These are phyloP conservation scores for Aix galericulata DNA, from an alignment of 2,113 vertebrate species.

Conservation along the genomic window DNA sequence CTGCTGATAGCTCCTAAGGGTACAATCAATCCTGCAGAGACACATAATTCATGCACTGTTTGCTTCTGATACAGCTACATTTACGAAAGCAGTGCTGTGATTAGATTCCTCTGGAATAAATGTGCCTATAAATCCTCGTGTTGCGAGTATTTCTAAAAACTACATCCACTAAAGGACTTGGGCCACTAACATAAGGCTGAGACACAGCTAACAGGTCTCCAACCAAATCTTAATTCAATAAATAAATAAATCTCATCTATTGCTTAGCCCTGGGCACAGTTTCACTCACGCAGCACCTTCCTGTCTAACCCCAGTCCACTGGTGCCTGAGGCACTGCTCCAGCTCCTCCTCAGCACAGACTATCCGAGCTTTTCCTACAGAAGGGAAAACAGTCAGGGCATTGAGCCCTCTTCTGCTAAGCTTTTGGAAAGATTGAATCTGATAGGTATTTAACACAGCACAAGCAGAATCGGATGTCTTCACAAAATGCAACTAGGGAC, in stretches of 20 bases:
- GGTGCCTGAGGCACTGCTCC: not conserved
- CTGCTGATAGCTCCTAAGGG: conserved; percentile 59
- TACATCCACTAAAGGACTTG: not conserved
- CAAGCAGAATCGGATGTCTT: not conserved
- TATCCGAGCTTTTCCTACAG: accelerated
- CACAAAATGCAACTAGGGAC: not conserved
- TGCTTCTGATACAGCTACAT: conserved; percentile 32
- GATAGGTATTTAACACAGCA: not conserved
- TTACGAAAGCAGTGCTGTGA: conserved; percentile 32
- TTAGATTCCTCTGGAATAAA: conserved; percentile 53
- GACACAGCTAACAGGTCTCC: not conserved
- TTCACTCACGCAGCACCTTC: not conserved
- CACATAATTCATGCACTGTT: conserved; percentile 50
- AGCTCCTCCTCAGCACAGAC: not conserved
- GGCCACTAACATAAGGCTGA: not conserved
- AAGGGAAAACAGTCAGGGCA: not conserved
- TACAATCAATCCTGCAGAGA: not conserved
- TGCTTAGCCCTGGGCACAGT: not conserved
- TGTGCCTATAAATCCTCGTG: conserved; percentile 27
- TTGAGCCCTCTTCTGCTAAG: not conserved
- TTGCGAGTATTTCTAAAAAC: not conserved
- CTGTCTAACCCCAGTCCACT: not conserved
- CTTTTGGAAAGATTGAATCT: not conserved
- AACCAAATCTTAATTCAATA: not conserved
- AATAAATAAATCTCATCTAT: not conserved